These are phyloP conservation scores for Lasius fuliginosus DNA, from an alignment of 2,888 invertebrate genomes.

Conservation along the genomic window DNA sequence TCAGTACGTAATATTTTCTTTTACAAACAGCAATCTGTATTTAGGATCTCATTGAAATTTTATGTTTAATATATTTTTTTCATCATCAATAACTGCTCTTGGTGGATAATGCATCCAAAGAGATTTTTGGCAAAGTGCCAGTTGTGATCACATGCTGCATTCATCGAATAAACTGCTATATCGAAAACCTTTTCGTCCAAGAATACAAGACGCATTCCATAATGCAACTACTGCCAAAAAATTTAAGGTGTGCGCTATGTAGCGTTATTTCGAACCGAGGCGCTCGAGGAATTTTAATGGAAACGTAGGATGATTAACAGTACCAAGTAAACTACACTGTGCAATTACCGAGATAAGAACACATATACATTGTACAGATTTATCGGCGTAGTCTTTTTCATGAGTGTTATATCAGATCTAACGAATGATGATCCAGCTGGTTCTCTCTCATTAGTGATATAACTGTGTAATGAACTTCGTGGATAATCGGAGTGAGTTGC, in stretches of 20 bases:
- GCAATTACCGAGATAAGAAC: constrained; percentile 6
- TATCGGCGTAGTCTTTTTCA: constrained; percentile 19
- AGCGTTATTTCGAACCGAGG: constrained; percentile 40
- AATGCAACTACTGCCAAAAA: constrained; percentile 20
- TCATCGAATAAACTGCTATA: constrained; percentile 21
- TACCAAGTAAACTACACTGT: constrained; percentile 17
- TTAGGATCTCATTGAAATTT: constrained; percentile 1
- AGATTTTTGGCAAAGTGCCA: constrained; percentile 32
- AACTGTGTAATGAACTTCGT: constrained; percentile 14
- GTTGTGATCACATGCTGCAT: constrained; percentile 11
- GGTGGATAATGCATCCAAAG: neutral
- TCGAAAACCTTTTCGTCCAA: neutral
- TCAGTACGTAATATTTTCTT: neutral
- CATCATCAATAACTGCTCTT: neutral
- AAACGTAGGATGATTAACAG: constrained; percentile 33
- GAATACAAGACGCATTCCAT: neutral
- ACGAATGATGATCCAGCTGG: neutral
- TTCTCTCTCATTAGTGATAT: constrained; percentile 20
- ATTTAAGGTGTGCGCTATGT: constrained; percentile 3
- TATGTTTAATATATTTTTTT: neutral
- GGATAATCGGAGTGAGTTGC: neutral
- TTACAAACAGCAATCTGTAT: neutral
- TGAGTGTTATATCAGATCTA: neutral
- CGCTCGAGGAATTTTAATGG: constrained; percentile 60
- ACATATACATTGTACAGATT: constrained; percentile 12